Percentiles rank a stretch among this genome's conserved stretches.
Conservation (phyloP, 1,140 invertebrate genomes). For the Anagrus nilaparvatae region DNA sequence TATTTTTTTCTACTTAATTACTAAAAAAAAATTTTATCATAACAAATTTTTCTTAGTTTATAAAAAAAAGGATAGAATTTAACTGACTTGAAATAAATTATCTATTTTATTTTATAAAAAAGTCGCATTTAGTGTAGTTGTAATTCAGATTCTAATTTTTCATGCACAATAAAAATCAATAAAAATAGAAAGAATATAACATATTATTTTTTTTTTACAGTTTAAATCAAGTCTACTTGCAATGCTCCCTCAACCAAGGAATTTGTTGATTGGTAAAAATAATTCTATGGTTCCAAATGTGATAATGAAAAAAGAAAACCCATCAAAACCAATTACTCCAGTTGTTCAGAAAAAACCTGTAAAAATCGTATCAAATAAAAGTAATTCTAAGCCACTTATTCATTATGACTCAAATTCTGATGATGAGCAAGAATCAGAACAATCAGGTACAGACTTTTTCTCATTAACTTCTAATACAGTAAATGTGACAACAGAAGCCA, state of each 20-base stretch:
- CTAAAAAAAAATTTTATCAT: too few relatives aligned
- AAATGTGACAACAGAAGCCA: not conserved
- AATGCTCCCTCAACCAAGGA: slow-evolving; percentile 37
- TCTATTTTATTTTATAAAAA: too few relatives aligned
- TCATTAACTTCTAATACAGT: slow-evolving; percentile 18
- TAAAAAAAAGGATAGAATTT: too few relatives aligned
- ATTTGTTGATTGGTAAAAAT: slow-evolving; percentile 13
- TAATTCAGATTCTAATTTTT: too few relatives aligned
- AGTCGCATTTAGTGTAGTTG: too few relatives aligned
- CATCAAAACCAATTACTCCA: too few relatives aligned
- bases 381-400: slow-evolving; percentile 3
- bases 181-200: slow-evolving; percentile 3
- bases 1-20: too few relatives aligned
- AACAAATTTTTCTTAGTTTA: too few relatives aligned
- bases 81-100: too few relatives aligned
- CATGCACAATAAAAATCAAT: not conserved
- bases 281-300: slow-evolving; percentile 31
- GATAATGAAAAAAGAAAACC: slow-evolving; percentile 29
- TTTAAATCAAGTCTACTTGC: slow-evolving; percentile 30
- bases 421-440: slow-evolving; percentile 28
- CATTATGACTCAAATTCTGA: slow-evolving; percentile 42
- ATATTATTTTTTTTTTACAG: slow-evolving; percentile 2
- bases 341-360: not conserved
- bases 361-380: slow-evolving; percentile 8
- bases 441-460: slow-evolving; percentile 24